Base-by-base conservation (phyloP, 2,797 vertebrate species). In the Coluber constrictor region DNA sequence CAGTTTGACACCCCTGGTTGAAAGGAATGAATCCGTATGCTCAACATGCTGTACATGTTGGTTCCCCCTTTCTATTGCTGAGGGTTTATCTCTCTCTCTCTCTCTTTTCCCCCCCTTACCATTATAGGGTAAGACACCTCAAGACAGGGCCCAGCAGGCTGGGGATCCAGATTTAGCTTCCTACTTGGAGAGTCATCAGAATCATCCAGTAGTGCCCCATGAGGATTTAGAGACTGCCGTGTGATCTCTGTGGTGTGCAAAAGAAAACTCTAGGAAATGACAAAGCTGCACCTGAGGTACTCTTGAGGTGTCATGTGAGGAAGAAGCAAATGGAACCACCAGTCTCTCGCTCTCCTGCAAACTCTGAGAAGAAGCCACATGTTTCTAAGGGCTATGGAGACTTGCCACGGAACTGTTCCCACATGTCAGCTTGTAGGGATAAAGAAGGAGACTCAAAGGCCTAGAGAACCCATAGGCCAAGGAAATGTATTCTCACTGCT, bases 211-310 rank as follows among this genome's bases (percentile, higher is more conserved):
- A 47, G 89, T 97, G 94, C 95, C 98, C 86, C 98, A 98, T 0
- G 99, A 99, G 93, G 99, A 99, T 97, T 96, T 99, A 96, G 99
- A 99, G 98, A 99, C 99, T 1, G 99, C 99, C 43, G 99, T 99
- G 94, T 99, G 99, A 99, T 92, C 29, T 66, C 92, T 94, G 92
- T 94, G 95, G 92, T 90, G 0, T 0, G 87, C 20, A 91, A 3
- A 0, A 79, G 96, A 93, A 43, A 89, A 96, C 90, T 83, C 93
- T 92, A 93, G 94, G 51, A 96, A 93, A 54, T 92, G 94, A 0
- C 20, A 25, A 96, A 90, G 93, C 95, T 93, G 92, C 93, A 90
- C 93, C 94, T 95, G 94, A 93, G 57, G 94, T 92, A 16, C 94
- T 91, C 0, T 92, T 0, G 0, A 83, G 96, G 95, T 95, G 91